Conservation (phyloP, 2,113 vertebrate species). For the Anhinga anhinga region DNA sequence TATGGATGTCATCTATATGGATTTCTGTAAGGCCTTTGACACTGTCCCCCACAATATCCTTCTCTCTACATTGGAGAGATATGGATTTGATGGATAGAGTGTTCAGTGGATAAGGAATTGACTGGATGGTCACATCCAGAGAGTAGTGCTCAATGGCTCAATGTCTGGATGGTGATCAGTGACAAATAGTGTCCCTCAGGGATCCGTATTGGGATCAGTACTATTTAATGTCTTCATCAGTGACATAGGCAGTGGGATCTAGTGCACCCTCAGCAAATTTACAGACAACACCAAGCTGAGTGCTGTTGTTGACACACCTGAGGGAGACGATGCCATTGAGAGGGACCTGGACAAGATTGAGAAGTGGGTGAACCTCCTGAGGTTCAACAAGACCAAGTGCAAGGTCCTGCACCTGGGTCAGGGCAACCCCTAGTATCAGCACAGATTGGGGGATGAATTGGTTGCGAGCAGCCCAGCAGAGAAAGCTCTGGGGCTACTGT, state of each 20-base stretch:
- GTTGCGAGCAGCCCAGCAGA: not conserved
- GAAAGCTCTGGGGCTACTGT: not conserved
- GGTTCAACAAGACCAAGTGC: not conserved
- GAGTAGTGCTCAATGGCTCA: not conserved
- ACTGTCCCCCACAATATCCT: not conserved
- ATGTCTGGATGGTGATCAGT: not conserved
- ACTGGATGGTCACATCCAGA: not conserved
- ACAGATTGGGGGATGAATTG: not conserved
- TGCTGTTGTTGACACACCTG: not conserved
- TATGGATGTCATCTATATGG: not conserved
- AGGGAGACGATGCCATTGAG: not conserved
- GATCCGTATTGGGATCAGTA: not conserved
- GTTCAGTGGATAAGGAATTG: not conserved
- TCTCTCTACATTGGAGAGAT: not conserved
- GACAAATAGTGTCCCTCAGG: not conserved
- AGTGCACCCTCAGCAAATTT: not conserved
- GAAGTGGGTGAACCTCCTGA: not conserved
- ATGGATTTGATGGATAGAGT: too few species aligned
- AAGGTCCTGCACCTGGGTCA: not conserved
- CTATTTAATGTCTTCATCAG: not conserved
- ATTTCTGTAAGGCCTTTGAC: not conserved
- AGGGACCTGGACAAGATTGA: not conserved
- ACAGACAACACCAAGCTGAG: not conserved
- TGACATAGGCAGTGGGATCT: not conserved
- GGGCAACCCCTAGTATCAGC: not conserved